These are phyloP conservation scores for Prietella phreatophila DNA, from an alignment of 2,113 vertebrate genomes.

Conservation along the genomic window DNA sequence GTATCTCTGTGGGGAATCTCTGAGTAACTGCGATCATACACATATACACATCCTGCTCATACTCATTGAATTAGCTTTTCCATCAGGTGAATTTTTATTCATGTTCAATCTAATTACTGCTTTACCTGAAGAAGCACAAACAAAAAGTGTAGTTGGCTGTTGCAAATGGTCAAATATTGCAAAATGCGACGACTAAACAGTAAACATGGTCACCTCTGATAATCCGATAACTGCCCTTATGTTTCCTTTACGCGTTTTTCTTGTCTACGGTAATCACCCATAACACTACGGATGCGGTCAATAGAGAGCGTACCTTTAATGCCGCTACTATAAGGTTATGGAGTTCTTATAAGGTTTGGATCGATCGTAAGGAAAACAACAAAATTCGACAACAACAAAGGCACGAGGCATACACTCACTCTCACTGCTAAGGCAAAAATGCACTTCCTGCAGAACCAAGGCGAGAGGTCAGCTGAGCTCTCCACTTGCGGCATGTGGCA, in stretches of 20 bases:
- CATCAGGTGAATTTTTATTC: neutral
- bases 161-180: neutral
- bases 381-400: neutral
- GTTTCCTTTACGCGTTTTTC: neutral
- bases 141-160: neutral
- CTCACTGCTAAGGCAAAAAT: constrained; percentile 85
- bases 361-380: neutral
- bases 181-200: neutral
- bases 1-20: neutral
- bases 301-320: neutral
- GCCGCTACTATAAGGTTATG: constrained; percentile 6
- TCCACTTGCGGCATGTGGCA: constrained; percentile 87
- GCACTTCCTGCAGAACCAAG: constrained; percentile 96
- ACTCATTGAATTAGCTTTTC: neutral
- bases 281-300: neutral
- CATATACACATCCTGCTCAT: neutral
- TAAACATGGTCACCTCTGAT: neutral
- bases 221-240: neutral
- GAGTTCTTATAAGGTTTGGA: neutral
- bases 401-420: constrained; percentile 54
- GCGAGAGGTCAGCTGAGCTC: constrained; percentile 64
- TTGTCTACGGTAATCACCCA: neutral
- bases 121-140: neutral
- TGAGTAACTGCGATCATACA: neutral
- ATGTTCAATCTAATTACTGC: neutral